Evolutionary conservation across 2,888 invertebrate species (phyloP).

Genomic region (Phanerotoma sp.): DNA sequence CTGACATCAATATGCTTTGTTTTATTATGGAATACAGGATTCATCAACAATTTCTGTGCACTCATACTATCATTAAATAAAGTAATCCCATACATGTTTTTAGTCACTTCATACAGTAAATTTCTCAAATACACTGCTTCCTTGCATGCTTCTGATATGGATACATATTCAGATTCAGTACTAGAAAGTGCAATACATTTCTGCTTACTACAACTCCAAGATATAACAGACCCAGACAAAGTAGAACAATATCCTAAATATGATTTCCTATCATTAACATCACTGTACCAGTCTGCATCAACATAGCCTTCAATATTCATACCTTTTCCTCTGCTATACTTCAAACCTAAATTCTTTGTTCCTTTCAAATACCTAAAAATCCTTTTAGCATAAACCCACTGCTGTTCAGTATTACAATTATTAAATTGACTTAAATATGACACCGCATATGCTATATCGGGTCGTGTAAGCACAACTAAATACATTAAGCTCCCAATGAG

Average conservation of each 20-base stretch:
- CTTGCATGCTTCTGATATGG: not conserved
- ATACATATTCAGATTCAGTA: not conserved
- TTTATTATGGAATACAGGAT: too few relatives aligned
- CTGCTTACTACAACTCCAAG: not conserved
- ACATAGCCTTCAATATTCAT: constrained; percentile 15
- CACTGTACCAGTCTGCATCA: constrained; percentile 34
- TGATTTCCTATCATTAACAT: constrained; percentile 12
- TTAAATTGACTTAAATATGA: constrained; percentile 26
- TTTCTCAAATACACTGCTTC: constrained; percentile 1
- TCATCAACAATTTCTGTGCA: not conserved
- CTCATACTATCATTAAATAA: not conserved
- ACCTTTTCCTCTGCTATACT: constrained; percentile 17
- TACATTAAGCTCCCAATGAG: constrained; percentile 19
- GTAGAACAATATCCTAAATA: constrained; percentile 12
- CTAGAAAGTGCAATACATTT: not conserved
- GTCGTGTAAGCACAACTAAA: constrained; percentile 18
- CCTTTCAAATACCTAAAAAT: constrained; percentile 33
- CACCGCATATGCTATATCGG: constrained; percentile 20
- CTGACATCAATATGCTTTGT: too few relatives aligned
- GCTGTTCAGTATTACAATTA: constrained; percentile 21
- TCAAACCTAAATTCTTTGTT: constrained; percentile 27
- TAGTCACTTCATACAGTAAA: not conserved
- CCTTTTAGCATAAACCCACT: constrained; percentile 34
- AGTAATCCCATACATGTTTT: not conserved
- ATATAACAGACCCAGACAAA: constrained; percentile 8